Evolutionary conservation across 2,888 invertebrate genomes (phyloP).

Genomic region (Cheilosia pagana): DNA sequence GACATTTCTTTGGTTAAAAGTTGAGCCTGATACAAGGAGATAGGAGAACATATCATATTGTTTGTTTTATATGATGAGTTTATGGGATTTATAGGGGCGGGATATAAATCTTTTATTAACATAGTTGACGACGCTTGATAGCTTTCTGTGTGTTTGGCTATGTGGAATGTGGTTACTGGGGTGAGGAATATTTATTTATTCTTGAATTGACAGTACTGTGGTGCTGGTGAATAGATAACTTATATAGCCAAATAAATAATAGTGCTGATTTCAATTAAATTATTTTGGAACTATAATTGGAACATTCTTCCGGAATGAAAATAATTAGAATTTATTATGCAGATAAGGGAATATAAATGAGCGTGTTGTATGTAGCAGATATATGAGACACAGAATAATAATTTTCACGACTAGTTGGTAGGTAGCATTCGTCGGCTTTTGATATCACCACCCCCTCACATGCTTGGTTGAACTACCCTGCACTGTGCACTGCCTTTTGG

Average conservation of each 20-base stretch:
- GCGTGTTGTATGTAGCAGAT: no score
- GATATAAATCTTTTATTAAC: constrained; percentile 40
- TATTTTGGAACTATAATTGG: neutral
- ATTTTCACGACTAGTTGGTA: no score
- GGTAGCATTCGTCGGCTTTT: no score
- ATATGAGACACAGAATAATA: no score
- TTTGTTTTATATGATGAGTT: constrained; percentile 51
- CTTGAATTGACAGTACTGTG: constrained; percentile 2
- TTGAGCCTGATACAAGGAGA: constrained; percentile 1
- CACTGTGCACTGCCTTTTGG: no score
- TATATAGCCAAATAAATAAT: constrained; percentile 28
- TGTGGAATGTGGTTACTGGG: neutral
- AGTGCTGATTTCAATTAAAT: constrained; percentile 16
- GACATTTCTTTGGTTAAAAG: constrained; percentile 26
- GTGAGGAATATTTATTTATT: constrained; percentile 19
- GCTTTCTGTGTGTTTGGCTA: neutral
- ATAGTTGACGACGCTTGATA: constrained; percentile 28
- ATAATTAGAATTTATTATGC: neutral
- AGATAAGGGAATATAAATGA: neutral
- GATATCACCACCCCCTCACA: no score
- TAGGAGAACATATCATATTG: constrained; percentile 15
- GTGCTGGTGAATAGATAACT: neutral
- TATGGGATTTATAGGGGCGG: constrained; percentile 8
- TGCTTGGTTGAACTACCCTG: no score
- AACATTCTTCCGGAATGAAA: neutral